Evolutionary conservation across 2,113 vertebrate species (phyloP), one percentile per base, ranked within the genome.

Genomic region (Porphyrio hochstetteri): DNA sequence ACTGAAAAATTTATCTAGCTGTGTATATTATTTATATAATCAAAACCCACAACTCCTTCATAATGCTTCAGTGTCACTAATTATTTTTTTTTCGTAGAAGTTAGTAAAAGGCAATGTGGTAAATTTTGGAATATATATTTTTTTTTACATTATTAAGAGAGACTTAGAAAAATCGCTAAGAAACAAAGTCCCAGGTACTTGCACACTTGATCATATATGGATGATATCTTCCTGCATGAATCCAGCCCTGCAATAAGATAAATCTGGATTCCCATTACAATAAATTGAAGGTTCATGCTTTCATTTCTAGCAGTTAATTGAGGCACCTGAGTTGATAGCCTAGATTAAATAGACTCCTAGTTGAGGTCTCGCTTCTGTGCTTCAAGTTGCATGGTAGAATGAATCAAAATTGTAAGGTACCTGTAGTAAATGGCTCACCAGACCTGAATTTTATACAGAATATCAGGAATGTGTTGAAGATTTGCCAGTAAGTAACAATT

Each of bases 261-360:
- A 80, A 92, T 85, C 75, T 86, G 29, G 36, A 63, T 91, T 96
- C 59, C 59, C 59, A 42, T 92, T 91, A 35, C 53, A 86, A 71
- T 17, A 86, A 95, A 93, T 88, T 63, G 69, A 90, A 88, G 77
- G 46, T 75, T 79, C 46, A 59, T 71, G 42, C 76, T 95, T 96
- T 92, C 65, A 56, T 94, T 92, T 92, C 88, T 93, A 74, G 83
- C 83, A 83, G 88, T 72, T 96, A 96, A 94, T 95, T 93, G 94
- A 96, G 69, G 76, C 64, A 35, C 60, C 36, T 19, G 67, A 48
- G 33, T 75, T 81, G 86, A 94, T 93, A 94, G 71, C 50, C 82
- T 83, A 55, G 82, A 96, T 93, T 90, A 95, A 94, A 93, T 55
- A 92, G 80, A 81, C 33, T 93, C 46, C 68, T 81, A 61, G 86